Evolutionary conservation across 2,113 vertebrate genomes (phyloP).

Genomic region (Proteles cristata): DNA sequence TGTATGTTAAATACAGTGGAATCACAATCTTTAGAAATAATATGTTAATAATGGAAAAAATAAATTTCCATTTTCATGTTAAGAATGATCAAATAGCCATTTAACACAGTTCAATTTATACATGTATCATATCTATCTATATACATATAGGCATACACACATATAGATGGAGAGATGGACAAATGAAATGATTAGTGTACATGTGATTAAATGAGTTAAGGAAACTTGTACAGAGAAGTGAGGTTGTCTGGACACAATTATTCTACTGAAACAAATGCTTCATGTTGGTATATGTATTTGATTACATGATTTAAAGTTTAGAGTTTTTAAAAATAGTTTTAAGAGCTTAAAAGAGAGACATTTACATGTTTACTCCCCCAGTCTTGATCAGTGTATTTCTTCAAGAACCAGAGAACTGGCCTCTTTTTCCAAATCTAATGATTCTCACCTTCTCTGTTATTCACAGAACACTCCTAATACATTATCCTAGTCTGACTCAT

Average conservation of each 20-base stretch:
- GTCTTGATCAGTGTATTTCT: background rate
- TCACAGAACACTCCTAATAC: background rate
- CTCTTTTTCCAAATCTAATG: background rate
- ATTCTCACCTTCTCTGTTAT: background rate
- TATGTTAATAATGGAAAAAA: background rate
- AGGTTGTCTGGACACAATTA: background rate
- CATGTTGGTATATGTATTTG: background rate
- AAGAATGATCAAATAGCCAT: slow-evolving; percentile 10
- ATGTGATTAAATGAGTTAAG: background rate
- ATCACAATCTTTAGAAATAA: background rate
- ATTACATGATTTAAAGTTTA: background rate
- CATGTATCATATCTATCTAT: background rate
- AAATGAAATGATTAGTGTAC: background rate
- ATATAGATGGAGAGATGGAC: background rate
- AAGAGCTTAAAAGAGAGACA: background rate
- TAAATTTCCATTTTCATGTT: background rate
- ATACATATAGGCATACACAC: background rate
- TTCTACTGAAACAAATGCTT: background rate
- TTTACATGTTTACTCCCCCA: background rate
- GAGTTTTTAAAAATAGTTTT: background rate
- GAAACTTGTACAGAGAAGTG: background rate
- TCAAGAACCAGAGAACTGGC: background rate
- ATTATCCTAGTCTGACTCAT: background rate
- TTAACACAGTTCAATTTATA: background rate
- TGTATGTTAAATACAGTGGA: background rate